Evolutionary conservation across 2,113 vertebrate species (phyloP).

Genomic region (Todiramphus saurophagus): DNA sequence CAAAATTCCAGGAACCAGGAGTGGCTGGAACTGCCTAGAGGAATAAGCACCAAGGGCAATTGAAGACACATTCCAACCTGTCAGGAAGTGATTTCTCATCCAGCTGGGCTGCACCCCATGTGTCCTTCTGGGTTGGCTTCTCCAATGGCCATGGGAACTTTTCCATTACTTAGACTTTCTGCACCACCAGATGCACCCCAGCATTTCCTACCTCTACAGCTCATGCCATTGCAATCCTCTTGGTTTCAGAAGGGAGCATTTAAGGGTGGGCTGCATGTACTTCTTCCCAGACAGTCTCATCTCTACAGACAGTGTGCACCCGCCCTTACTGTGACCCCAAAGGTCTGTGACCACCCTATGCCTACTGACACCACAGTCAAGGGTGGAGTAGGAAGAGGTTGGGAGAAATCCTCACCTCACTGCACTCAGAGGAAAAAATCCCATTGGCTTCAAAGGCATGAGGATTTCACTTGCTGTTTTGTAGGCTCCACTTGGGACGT

Average conservation of each 20-base stretch:
- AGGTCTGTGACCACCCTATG: rapidly evolving
- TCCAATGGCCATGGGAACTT: background rate
- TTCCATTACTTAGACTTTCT: background rate
- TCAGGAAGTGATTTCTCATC: background rate
- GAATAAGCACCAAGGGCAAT: background rate
- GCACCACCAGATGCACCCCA: background rate
- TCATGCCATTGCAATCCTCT: background rate
- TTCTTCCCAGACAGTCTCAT: rapidly evolving
- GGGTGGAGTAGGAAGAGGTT: background rate
- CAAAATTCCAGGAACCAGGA: background rate
- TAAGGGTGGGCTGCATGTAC: background rate
- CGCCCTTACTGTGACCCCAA: background rate
- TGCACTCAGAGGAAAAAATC: background rate
- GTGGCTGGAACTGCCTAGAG: background rate
- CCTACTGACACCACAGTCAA: background rate
- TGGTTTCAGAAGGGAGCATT: background rate
- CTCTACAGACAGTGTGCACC: background rate
- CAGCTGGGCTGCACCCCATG: rapidly evolving
- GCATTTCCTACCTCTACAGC: background rate
- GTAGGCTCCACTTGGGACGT: background rate
- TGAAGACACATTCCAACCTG: background rate
- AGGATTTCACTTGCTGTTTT: background rate
- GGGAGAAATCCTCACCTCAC: background rate
- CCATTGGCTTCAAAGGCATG: rapidly evolving
- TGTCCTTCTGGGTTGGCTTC: background rate